A percentile compares a stretch with the other conserved stretches of the same genome.
Evolutionary conservation across 2,797 vertebrate species (phyloP).

Genomic region (Trematomus bernacchii): DNA sequence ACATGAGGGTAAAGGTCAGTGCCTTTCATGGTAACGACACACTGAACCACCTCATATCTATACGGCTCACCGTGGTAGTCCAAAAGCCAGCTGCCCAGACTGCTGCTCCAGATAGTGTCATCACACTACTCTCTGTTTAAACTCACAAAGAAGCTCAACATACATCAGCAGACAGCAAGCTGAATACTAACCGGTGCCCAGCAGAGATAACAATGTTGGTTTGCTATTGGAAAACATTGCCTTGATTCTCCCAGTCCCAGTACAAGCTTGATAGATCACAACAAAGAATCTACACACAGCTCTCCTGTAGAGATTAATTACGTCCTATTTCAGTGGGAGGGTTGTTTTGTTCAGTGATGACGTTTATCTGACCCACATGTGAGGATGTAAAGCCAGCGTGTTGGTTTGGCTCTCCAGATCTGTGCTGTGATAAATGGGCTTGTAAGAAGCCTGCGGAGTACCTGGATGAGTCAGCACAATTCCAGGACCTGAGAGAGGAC

Average conservation of each 20-base stretch:
- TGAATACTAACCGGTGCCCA: slow-evolving; percentile 64
- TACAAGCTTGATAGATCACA: slow-evolving; percentile 75
- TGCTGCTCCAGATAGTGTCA: slow-evolving; percentile 54
- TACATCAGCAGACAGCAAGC: slow-evolving; percentile 50
- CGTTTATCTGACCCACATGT: slow-evolving; percentile 79
- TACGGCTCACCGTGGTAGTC: slow-evolving; percentile 24
- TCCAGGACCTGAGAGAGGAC: slow-evolving; percentile 87
- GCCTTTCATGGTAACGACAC: slow-evolving; percentile 13
- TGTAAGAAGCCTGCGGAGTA: slow-evolving; percentile 82
- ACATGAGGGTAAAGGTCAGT: slow-evolving; percentile 13
- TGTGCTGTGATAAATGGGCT: slow-evolving; percentile 88
- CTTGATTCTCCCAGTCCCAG: slow-evolving; percentile 45
- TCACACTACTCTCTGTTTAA: slow-evolving; percentile 54
- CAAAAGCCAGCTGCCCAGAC: slow-evolving; percentile 49
- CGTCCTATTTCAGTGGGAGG: slow-evolving; percentile 71
- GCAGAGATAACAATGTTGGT: slow-evolving; percentile 77
- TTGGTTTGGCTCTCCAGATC: slow-evolving; percentile 83
- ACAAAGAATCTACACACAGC: slow-evolving; percentile 60
- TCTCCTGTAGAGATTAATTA: slow-evolving; percentile 77
- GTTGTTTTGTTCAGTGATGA: slow-evolving; percentile 61
- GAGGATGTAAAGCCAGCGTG: slow-evolving; percentile 64
- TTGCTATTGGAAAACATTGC: slow-evolving; percentile 58
- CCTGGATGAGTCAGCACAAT: slow-evolving; percentile 86
- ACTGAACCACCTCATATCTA: slow-evolving; percentile 42
- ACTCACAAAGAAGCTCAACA: slow-evolving; percentile 62